Percentiles rank a stretch among this genome's conserved stretches.
Conservation (phyloP, 2,113 vertebrate species). For the Catharus fuscescens region DNA sequence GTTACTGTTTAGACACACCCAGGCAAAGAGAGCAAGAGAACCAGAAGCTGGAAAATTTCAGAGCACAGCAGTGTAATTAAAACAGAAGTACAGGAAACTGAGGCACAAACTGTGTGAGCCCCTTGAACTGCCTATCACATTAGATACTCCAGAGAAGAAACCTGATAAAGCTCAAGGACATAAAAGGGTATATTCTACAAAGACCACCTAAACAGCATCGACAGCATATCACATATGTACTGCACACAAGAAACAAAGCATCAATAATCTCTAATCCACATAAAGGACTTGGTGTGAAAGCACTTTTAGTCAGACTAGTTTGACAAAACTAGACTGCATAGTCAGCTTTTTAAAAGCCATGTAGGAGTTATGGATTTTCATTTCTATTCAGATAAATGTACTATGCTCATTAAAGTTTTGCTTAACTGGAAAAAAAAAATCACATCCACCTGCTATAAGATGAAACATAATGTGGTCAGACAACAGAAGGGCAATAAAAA, state of each 20-base stretch:
- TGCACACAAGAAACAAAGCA: background rate
- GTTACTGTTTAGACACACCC: background rate
- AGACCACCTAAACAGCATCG: background rate
- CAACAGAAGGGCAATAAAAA: background rate
- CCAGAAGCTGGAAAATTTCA: accelerated
- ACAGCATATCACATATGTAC: background rate
- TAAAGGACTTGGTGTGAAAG: background rate
- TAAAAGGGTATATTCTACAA: background rate
- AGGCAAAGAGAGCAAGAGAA: background rate
- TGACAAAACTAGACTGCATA: background rate
- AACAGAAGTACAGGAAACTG: background rate
- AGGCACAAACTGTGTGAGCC: background rate
- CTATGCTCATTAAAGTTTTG: background rate
- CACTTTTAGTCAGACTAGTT: background rate
- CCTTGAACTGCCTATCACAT: background rate
- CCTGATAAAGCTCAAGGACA: background rate
- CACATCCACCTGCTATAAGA: background rate
- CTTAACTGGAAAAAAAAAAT: background rate
- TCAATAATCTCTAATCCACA: background rate
- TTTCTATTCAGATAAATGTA: background rate
- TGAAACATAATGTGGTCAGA: background rate
- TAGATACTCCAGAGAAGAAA: background rate
- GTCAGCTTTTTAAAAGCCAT: background rate
- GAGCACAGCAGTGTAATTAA: background rate
- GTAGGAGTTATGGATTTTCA: accelerated